A percentile compares a stretch with the other conserved stretches of the same genome.
Evolutionary conservation across 2,888 invertebrate genomes (phyloP).

Genomic region (Drosophila paranaensis): DNA sequence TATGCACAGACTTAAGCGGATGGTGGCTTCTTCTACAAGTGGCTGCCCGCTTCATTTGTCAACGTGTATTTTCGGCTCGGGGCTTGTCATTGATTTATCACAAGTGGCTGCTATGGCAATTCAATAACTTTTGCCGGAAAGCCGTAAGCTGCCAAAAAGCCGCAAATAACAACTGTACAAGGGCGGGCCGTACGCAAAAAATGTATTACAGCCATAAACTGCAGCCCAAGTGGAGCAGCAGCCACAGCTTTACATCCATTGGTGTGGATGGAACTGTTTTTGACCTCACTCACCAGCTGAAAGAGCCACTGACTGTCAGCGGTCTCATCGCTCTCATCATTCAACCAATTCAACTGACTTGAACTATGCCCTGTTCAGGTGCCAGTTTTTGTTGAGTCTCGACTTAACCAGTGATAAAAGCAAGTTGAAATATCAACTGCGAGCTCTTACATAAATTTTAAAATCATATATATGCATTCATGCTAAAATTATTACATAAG

Average conservation of each 20-base stretch:
- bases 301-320: slow-evolving; percentile 3
- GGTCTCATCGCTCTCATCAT: neutral
- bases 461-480: too few species aligned
- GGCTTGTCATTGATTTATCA: slow-evolving; percentile 68
- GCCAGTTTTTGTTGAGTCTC: slow-evolving; percentile 11
- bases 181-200: slow-evolving; percentile 31
- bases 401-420: slow-evolving; percentile 8
- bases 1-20: neutral
- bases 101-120: slow-evolving; percentile 69
- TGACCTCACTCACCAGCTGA: neutral
- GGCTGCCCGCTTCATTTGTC: slow-evolving; percentile 46
- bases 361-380: slow-evolving; percentile 13
- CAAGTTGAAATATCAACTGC: neutral
- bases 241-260: neutral
- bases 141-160: slow-evolving; percentile 48
- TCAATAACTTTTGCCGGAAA: slow-evolving; percentile 64
- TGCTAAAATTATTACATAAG: too few species aligned
- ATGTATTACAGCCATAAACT: slow-evolving; percentile 72
- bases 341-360: slow-evolving; percentile 22
- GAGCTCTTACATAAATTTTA: neutral
- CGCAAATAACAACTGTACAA: slow-evolving; percentile 39
- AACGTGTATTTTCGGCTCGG: slow-evolving; percentile 36
- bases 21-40: neutral
- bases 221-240: slow-evolving; percentile 31
- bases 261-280: slow-evolving; percentile 22